Base-by-base conservation (phyloP, 1,140 invertebrate genomes). In the Drosophila chauvacae region DNA sequence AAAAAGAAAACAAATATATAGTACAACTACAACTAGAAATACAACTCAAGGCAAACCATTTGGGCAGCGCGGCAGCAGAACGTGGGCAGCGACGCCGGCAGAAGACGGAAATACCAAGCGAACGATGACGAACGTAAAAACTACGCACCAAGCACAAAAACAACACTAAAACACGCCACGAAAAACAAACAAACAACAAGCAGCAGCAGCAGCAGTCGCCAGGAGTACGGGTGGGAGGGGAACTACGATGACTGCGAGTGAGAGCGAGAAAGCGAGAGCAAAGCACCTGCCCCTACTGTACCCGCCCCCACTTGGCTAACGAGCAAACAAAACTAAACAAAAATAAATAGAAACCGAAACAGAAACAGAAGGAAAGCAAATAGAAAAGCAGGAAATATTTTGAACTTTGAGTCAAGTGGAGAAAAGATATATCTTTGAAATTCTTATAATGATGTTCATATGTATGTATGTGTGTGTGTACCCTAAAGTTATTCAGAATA, bases 121-220 rank as follows among this genome's bases (percentile, higher is more conserved):
- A 87, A 83, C 71, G 85, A 90, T 90, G 85, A 90, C 85, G 85
- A 90, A 90, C 85, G 78, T 90, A 90, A 90, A 88, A 90, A 90
- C 81, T 90, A 88, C 85, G 85, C 85, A 90, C 81, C 76, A 73
- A 81, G 80, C 80, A 80, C 61, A 75, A 68, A 66, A 75, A 82
- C 70, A 90, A 88, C 80, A 90, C 80, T 80, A 88, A 88, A 90
- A 84, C 85, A 90, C 78, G 73, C 85, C 81, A 88, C 81, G 85
- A 84, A 90, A 90, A 85, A 90, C 85, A 90, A 90, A 90, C 85
- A 90, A 90, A 90, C 86, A 90, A 87, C 64, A 69, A 63, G 47
- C 51, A 56, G 69, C 74, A 66, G 69, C 74, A 66, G 47, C 26
- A 30, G 55, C 58, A 35, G 26, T 35, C 35, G 51, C 9, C 35